Evolutionary conservation across 1,140 invertebrate genomes (phyloP), one percentile per base, ranked within the genome.

Genomic region (Agrilus planipennis): DNA sequence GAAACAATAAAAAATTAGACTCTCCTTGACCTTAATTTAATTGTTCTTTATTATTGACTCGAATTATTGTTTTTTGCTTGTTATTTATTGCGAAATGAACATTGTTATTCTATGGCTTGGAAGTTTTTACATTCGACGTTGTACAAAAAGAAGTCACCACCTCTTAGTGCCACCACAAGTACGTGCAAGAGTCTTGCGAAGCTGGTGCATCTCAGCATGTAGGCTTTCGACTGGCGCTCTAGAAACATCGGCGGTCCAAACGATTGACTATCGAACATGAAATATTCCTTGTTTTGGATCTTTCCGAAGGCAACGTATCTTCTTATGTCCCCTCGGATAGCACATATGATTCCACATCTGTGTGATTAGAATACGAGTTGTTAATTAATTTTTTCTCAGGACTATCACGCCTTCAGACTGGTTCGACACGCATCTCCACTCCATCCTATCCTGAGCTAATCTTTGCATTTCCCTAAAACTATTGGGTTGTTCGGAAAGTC

Each of bases 231-330:
- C 50, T 68, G 63, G 10, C 66, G 62, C 2, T 72, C 69, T 29
- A 64, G 59, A 55, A 74, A 76, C 51, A 76, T 57, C 0, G 73
- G 73, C 12, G 62, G 60, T 18, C 74, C 74, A 50, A 64, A 64
- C 39, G 68, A 67, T 54, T 75, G 70, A 45, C 70, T 73, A 46
- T 77, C 74, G 51, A 69, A 77, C 72, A 76, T 70, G 45, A 73
- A 76, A 49, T 75, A 77, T 6, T 73, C 73, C 3, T 50, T 51
- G 18, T 65, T 63, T 23, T 52, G 34, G 0, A 55, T 52, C 50
- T 65, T 73, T 1, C 73, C 74, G 48, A 76, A 75, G 9, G 70
- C 70, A 32, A 75, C 53, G 32, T 70, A 67, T 37, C 68, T 67
- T 21, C 60, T 57, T 9, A 32, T 41, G 23, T 52, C 38, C 1